Evolutionary conservation across 2,113 vertebrate species (phyloP).

Genomic region (Blennius ocellaris): DNA sequence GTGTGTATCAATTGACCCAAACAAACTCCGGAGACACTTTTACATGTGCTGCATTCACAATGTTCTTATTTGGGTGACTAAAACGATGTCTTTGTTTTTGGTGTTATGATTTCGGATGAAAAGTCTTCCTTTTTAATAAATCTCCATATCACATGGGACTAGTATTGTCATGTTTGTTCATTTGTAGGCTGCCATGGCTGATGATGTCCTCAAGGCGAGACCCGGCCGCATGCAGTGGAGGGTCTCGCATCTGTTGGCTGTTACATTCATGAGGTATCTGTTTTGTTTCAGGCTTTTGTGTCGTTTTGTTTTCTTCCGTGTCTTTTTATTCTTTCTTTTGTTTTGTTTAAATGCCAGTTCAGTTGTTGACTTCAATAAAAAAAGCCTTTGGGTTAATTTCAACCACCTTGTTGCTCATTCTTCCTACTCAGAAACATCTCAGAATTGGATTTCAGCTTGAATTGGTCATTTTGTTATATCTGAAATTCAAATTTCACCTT

Average conservation of each 20-base stretch:
- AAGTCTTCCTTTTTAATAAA: constrained; percentile 86
- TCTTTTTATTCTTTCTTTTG: constrained; percentile 3
- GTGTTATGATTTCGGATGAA: constrained; percentile 71
- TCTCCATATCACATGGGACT: constrained; percentile 79
- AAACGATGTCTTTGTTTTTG: constrained; percentile 51
- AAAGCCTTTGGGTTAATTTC: constrained; percentile 84
- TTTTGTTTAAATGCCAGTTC: constrained; percentile 70
- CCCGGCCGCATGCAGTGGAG: constrained; percentile 60
- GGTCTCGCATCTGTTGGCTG: constrained; percentile 61
- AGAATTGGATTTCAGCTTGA: not conserved
- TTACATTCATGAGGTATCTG: constrained; percentile 68
- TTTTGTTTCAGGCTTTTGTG: constrained; percentile 19
- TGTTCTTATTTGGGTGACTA: constrained; percentile 56
- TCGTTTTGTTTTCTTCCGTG: not conserved
- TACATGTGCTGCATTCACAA: constrained; percentile 58
- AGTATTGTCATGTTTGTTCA: constrained; percentile 74
- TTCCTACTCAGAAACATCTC: constrained; percentile 4
- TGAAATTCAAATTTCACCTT: no score
- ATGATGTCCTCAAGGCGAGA: constrained; percentile 75
- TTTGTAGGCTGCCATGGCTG: constrained; percentile 68
- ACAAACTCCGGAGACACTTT: constrained; percentile 69
- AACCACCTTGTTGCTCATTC: constrained; percentile 27
- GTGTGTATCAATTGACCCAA: constrained; percentile 67
- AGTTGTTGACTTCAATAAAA: constrained; percentile 86
- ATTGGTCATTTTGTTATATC: no score